Base-by-base conservation (phyloP, 2,113 vertebrate species). In the Tachuris rubrigastra region DNA sequence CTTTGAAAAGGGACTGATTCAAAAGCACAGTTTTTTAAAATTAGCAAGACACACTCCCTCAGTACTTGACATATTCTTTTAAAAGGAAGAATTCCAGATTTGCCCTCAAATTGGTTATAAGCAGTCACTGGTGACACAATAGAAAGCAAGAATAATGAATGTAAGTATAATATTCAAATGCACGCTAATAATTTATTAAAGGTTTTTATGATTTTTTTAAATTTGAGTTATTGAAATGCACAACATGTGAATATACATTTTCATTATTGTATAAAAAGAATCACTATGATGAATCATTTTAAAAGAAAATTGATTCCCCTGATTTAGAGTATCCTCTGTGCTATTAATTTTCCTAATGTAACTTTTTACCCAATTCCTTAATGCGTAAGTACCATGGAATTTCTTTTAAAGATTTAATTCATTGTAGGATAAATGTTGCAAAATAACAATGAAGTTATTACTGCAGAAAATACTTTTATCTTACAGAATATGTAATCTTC, bases 131-230 rank as follows among this genome's bases (percentile, higher is more conserved):
- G 52, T 69, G 25, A 27, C 63, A 37, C 55, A 94, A 88, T 62
- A 27, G 7, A 6, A 82, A 96, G 60, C n/a, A 89, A 94, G 44
- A 92, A 79, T 80, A 88, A 96, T 95, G 11, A 95, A 94, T 97
- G 96, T 96, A 95, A 96, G 80, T 96, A 80, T 83, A 94, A 86
- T 89, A 95, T 11, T 66, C 63, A 47, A 95, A 90, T 52, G 33
- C 39, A 95, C 82, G 50, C 42, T 87, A 46, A 93, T 60, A 83
- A 95, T 90, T 95, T 96, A 63, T 97, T 79, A 85, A 90, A 69
- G 41, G 58, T 89, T 96, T 77, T 10, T 46, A 75, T 81, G 22
- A 72, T 85, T 93, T 94, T 93, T 58, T 39, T 14, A 47, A 84
- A 49, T 95, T 95, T 94, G 46, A 77, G 65, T 37, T 88, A 72